Percentiles rank a stretch among this genome's conserved stretches.
phyloP scores from a whole-genome alignment of 2,797 vertebrate genomes.

The Neopelma chrysocephalum region DNA sequence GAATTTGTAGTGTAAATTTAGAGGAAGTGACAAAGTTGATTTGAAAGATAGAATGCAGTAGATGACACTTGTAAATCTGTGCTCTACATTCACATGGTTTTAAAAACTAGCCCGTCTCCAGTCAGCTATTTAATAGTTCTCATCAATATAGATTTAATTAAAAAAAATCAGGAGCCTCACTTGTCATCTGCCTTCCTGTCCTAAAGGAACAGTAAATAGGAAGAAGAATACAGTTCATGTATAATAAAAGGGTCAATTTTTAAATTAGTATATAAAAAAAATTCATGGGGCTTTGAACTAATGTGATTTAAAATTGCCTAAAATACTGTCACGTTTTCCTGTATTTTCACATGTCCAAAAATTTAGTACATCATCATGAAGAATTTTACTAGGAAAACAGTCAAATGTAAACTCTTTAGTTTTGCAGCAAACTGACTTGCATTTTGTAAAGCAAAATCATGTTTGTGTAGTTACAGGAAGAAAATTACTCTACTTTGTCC shows the following conservation, averaged over 20 bases:
- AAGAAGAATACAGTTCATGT: background rate
- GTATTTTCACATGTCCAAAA: background rate
- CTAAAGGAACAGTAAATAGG: background rate
- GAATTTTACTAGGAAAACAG: background rate
- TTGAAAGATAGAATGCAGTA: background rate
- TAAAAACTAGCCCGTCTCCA: background rate
- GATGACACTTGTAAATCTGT: background rate
- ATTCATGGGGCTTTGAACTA: background rate
- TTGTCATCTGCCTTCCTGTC: background rate
- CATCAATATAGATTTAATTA: background rate
- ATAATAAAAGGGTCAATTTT: background rate
- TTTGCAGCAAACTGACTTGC: background rate
- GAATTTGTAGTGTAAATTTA: conserved; percentile 30
- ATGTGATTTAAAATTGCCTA: background rate
- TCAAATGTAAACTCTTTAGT: background rate
- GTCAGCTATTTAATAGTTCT: background rate
- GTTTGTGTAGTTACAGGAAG: background rate
- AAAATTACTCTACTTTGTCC: background rate
- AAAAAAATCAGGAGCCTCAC: accelerated
- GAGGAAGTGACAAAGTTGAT: background rate
- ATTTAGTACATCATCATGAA: background rate
- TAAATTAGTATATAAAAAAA: background rate
- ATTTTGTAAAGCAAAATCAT: background rate
- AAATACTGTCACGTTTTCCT: background rate
- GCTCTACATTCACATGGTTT: background rate